A percentile compares a stretch with the other conserved stretches of the same genome.
Conservation (phyloP, 2,888 invertebrate species). For the Petrophora chlorosata region DNA sequence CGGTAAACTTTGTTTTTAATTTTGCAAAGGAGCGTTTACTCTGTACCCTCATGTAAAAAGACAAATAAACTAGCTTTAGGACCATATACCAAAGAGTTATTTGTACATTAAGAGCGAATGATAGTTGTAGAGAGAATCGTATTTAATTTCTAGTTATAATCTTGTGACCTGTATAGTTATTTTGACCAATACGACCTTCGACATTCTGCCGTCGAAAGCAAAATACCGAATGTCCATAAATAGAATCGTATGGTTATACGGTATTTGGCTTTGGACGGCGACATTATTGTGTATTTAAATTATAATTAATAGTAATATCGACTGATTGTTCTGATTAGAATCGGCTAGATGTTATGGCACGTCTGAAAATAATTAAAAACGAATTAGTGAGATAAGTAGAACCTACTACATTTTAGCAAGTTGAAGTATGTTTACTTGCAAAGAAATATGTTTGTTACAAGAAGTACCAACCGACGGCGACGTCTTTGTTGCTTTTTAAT, state of each 20-base stretch:
- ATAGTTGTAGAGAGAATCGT: conserved; percentile 62
- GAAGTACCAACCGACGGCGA: too few species aligned
- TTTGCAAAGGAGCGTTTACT: conserved; percentile 60
- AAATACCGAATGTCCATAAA: neutral
- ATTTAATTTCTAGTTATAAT: conserved; percentile 76
- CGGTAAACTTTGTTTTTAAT: neutral
- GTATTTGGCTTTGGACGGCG: conserved; percentile 5
- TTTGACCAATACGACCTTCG: conserved; percentile 35
- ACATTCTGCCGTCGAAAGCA: conserved; percentile 9
- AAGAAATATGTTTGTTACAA: too few species aligned
- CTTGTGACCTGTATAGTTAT: conserved; percentile 53
- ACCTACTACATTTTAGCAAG: too few species aligned
- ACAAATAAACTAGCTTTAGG: conserved; percentile 77
- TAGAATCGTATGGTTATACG: neutral
- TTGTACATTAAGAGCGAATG: conserved; percentile 76
- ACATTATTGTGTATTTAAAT: conserved; percentile 21
- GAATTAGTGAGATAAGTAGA: too few species aligned
- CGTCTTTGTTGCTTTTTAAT: too few species aligned
- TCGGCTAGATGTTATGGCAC: conserved; percentile 27
- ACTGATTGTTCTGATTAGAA: conserved; percentile 38
- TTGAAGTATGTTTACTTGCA: too few species aligned
- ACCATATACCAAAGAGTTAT: conserved; percentile 81
- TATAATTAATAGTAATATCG: conserved; percentile 33
- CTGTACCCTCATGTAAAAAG: conserved; percentile 63
- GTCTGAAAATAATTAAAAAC: neutral